These are phyloP conservation scores for Percopsis omiscomaycus DNA, from an alignment of 2,797 vertebrate genomes.

Conservation along the genomic window DNA sequence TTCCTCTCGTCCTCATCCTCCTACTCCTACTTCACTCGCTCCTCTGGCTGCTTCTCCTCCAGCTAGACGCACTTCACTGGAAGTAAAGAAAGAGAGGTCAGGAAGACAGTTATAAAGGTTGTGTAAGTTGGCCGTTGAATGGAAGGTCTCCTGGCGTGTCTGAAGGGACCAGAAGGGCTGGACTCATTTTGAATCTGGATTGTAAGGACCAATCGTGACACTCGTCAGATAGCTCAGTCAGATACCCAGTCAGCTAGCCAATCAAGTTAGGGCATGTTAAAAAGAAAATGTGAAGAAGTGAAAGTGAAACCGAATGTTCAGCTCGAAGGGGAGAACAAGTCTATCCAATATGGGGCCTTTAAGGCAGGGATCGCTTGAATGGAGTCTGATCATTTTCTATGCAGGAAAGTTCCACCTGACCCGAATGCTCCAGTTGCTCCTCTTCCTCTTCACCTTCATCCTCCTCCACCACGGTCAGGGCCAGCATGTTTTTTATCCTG, in stretches of 20 bases:
- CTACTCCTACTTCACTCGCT: slow-evolving; percentile 24
- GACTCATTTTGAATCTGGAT: too few relatives aligned
- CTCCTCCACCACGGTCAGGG: slow-evolving; percentile 74
- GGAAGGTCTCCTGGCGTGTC: too few relatives aligned
- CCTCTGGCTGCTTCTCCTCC: slow-evolving; percentile 37
- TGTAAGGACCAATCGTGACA: too few relatives aligned
- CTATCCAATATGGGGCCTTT: too few relatives aligned
- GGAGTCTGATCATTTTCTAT: slow-evolving; percentile 40
- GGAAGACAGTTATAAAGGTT: slow-evolving; percentile 13
- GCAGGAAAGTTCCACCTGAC: slow-evolving; percentile 70
- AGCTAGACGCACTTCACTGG: slow-evolving; percentile 56
- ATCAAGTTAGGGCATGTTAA: too few relatives aligned
- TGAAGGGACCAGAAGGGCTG: too few relatives aligned
- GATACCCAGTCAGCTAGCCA: too few relatives aligned
- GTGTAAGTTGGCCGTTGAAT: not conserved
- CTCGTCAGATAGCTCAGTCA: too few relatives aligned
- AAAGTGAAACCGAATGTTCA: not conserved
- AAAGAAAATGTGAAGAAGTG: not conserved
- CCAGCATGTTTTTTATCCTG: slow-evolving; percentile 22
- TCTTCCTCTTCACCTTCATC: slow-evolving; percentile 73
- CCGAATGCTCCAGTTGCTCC: slow-evolving; percentile 71
- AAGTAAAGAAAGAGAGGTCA: slow-evolving; percentile 77
- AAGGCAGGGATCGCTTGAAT: slow-evolving; percentile 6
- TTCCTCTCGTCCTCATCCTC: slow-evolving; percentile 41
- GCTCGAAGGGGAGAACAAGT: too few relatives aligned